Evolutionary conservation across 1,140 invertebrate species (phyloP).

Genomic region (Liolophura sinensis): DNA sequence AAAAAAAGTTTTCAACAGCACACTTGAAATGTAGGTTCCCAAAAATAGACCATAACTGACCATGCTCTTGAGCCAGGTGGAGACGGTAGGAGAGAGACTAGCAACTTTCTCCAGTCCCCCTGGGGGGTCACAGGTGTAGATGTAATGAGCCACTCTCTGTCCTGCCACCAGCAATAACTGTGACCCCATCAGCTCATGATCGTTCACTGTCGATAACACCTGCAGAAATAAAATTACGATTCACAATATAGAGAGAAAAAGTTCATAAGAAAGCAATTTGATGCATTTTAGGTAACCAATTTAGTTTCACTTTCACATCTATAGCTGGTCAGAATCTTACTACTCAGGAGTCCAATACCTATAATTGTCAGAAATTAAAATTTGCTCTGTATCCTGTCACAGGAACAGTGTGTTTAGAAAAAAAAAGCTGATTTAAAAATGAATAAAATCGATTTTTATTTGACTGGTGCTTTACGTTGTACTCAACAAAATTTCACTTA

Average conservation of each 20-base stretch:
- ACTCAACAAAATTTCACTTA: no score
- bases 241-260: no score
- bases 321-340: background rate
- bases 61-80: constrained; percentile 72
- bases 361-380: no score
- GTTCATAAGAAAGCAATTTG: background rate
- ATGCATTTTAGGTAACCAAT: background rate
- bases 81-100: constrained; percentile 69
- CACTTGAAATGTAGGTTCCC: no score
- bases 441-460: no score
- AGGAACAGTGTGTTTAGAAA: no score
- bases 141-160: constrained; percentile 69
- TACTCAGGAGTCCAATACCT: no score
- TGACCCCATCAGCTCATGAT: constrained; percentile 67
- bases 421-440: no score
- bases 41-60: constrained; percentile 60
- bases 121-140: constrained; percentile 62
- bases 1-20: no score
- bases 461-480: no score
- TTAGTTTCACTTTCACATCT: background rate
- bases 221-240: constrained; percentile 45
- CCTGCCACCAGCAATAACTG: constrained; percentile 73
- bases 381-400: no score
- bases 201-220: constrained; percentile 68
- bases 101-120: constrained; percentile 69